Conservation (phyloP, 2,113 vertebrate genomes). For the Trochalopteron elliotii region DNA sequence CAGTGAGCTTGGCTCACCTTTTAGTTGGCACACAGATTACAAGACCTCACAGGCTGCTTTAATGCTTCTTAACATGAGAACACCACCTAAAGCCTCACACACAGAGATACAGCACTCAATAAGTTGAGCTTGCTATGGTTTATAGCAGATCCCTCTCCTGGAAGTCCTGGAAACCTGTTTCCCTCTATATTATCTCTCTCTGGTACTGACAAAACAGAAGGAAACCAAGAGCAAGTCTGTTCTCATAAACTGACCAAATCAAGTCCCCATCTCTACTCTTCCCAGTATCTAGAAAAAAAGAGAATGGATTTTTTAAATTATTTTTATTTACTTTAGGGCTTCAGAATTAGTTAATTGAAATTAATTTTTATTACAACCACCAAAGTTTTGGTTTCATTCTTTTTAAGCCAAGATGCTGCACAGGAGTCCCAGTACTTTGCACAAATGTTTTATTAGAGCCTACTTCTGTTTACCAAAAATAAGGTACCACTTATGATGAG, state of each 20-base stretch:
- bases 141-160: neutral
- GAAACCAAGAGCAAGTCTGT: neutral
- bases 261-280: neutral
- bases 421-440: neutral
- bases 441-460: neutral
- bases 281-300: neutral
- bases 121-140: neutral
- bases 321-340: neutral
- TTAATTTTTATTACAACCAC: neutral
- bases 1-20: neutral
- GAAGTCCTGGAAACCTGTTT: neutral
- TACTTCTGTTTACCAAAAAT: neutral
- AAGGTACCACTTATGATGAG: neutral
- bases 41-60: neutral
- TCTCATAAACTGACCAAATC: neutral
- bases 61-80: neutral
- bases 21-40: neutral
- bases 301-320: no score
- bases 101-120: neutral
- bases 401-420: neutral
- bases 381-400: neutral
- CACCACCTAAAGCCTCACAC: neutral
- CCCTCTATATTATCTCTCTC: neutral
- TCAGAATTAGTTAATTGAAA: neutral
- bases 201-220: neutral